Evolutionary conservation across 2,888 invertebrate species (phyloP).

Genomic region (Frankliniella fusca): DNA sequence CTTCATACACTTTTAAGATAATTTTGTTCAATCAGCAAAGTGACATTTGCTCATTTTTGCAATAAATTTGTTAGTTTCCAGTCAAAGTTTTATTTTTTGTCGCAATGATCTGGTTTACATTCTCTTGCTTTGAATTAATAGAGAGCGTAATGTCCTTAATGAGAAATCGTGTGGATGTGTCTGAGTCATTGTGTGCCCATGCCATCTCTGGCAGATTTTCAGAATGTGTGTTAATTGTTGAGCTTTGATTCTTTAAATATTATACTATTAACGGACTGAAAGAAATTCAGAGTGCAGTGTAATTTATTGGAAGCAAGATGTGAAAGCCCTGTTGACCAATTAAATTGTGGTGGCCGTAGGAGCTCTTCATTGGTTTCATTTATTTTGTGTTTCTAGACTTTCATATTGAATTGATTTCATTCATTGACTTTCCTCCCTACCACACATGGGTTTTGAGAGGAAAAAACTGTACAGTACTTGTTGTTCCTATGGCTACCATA

Average conservation of each 20-base stretch:
- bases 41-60: background rate
- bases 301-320: conserved; percentile 17
- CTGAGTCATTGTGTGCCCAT: background rate
- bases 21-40: background rate
- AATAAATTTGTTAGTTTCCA: conserved; percentile 20
- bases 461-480: background rate
- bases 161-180: conserved; percentile 6
- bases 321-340: conserved; percentile 26
- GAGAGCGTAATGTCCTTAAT: background rate
- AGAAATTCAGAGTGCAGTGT: conserved; percentile 24
- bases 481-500: background rate
- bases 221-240: background rate
- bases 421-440: background rate
- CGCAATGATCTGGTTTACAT: conserved; percentile 1
- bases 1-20: background rate
- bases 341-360: conserved; percentile 4
- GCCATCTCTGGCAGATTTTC: background rate
- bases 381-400: conserved; percentile 1
- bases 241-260: conserved; percentile 3
- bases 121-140: background rate
- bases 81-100: conserved; percentile 20
- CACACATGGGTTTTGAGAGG: background rate
- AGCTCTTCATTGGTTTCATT: conserved; percentile 7
- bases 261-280: background rate
- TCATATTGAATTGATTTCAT: conserved; percentile 21